Evolutionary conservation across 1,140 invertebrate species (phyloP).

Genomic region (Panonychus citri): DNA sequence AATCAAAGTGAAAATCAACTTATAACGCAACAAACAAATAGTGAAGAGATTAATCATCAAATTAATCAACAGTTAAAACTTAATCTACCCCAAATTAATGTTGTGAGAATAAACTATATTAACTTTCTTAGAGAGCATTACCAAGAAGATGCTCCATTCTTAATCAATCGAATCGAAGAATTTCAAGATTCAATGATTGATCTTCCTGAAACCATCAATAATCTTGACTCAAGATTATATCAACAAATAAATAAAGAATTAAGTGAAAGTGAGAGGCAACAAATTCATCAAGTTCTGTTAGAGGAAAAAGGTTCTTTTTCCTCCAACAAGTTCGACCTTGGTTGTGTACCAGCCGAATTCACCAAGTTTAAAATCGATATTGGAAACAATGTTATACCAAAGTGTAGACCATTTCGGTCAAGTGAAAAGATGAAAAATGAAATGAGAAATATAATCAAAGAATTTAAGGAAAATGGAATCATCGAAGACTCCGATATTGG

Average conservation of each 20-base stretch:
- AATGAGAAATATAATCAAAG: not conserved
- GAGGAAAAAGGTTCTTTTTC: not conserved
- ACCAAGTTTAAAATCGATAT: not conserved
- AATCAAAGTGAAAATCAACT: too few species aligned
- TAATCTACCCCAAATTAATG: too few species aligned
- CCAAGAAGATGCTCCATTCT: too few species aligned
- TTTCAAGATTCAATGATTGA: too few species aligned
- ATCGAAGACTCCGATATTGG: not conserved
- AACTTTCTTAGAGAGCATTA: too few species aligned
- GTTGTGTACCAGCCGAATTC: not conserved
- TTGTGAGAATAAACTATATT: too few species aligned
- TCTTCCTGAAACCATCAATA: too few species aligned
- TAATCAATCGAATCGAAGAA: too few species aligned
- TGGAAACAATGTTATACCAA: not conserved
- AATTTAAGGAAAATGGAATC: not conserved
- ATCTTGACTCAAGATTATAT: not conserved
- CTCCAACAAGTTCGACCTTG: not conserved
- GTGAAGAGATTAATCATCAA: too few species aligned
- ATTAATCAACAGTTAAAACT: too few species aligned
- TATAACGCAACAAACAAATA: too few species aligned
- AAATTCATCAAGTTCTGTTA: not conserved
- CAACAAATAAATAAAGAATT: not conserved
- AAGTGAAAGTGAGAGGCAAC: not conserved
- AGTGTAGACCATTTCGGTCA: not conserved
- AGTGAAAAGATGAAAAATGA: not conserved